These are phyloP conservation scores for Trisateles emortualis DNA, from an alignment of 2,888 invertebrate species.

Conservation along the genomic window DNA sequence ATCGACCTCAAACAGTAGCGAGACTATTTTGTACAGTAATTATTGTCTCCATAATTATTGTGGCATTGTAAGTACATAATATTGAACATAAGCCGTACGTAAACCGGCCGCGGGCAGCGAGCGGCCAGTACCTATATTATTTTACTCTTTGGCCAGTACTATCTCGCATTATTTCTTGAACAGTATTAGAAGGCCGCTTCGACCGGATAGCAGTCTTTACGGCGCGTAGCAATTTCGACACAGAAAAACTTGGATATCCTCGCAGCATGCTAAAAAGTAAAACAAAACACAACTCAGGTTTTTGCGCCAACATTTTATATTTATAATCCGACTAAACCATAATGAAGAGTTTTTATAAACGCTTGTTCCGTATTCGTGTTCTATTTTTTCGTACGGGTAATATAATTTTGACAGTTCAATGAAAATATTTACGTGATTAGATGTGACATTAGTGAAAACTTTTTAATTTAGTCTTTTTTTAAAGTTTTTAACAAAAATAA, in stretches of 20 bases:
- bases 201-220: slow-evolving; percentile 70
- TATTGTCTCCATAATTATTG: slow-evolving; percentile 78
- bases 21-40: slow-evolving; percentile 71
- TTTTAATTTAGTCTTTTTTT: slow-evolving; percentile 17
- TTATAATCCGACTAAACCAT: slow-evolving; percentile 50
- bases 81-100: slow-evolving; percentile 59
- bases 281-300: slow-evolving; percentile 41
- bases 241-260: slow-evolving; percentile 39
- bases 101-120: slow-evolving; percentile 73
- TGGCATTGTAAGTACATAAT: slow-evolving; percentile 71
- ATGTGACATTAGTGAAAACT: slow-evolving; percentile 58
- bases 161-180: slow-evolving; percentile 65
- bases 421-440: slow-evolving; percentile 70
- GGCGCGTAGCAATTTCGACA: slow-evolving; percentile 45
- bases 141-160: slow-evolving; percentile 66
- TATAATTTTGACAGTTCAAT: slow-evolving; percentile 77
- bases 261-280: slow-evolving; percentile 16
- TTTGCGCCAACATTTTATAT: slow-evolving; percentile 28
- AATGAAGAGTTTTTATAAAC: slow-evolving; percentile 35
- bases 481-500: slow-evolving; percentile 22
- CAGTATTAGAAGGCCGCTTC: slow-evolving; percentile 81
- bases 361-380: slow-evolving; percentile 30
- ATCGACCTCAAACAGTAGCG: slow-evolving; percentile 59
- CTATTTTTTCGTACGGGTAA: slow-evolving; percentile 54
- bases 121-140: too few species aligned